Conservation (phyloP, 2,113 vertebrate genomes). For the Lophura nycthemera region DNA sequence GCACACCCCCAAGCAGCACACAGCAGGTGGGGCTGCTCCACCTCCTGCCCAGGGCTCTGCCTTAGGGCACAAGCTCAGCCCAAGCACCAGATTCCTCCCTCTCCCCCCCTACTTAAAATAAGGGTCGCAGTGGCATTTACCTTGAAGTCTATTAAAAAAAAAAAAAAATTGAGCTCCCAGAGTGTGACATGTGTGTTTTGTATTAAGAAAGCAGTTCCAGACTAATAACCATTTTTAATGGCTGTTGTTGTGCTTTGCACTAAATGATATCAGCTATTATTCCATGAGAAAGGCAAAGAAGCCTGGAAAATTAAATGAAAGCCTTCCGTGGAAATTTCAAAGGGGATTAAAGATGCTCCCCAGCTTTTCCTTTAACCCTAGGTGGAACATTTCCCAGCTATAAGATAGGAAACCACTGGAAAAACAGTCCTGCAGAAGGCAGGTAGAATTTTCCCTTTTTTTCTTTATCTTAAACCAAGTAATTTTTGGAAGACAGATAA, state of each 20-base stretch:
- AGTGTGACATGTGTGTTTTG: conserved; percentile 63
- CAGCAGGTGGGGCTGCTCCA: conserved; percentile 18
- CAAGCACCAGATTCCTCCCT: neutral
- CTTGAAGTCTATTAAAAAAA: conserved; percentile 49
- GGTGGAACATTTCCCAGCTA: neutral
- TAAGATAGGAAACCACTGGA: neutral
- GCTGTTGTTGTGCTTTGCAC: conserved; percentile 41
- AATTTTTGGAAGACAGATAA: neutral
- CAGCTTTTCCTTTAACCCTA: neutral
- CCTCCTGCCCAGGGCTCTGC: conserved; percentile 59
- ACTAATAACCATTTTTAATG: conserved; percentile 72
- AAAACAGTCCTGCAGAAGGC: neutral
- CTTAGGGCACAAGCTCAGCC: conserved; percentile 50
- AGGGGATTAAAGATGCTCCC: conserved; percentile 30
- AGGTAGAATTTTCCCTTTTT: neutral
- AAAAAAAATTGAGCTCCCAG: conserved; percentile 1
- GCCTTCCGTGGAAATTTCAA: conserved; percentile 47
- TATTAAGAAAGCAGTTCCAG: conserved; percentile 64
- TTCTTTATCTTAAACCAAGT: neutral
- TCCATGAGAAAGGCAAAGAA: conserved; percentile 42
- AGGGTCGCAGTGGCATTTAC: conserved; percentile 53
- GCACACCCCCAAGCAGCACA: neutral
- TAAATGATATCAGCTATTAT: conserved; percentile 51
- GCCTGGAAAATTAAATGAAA: conserved; percentile 55
- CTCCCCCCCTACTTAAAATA: neutral